Base-by-base conservation (phyloP, 2,888 invertebrate species). In the Anodontia alba region DNA sequence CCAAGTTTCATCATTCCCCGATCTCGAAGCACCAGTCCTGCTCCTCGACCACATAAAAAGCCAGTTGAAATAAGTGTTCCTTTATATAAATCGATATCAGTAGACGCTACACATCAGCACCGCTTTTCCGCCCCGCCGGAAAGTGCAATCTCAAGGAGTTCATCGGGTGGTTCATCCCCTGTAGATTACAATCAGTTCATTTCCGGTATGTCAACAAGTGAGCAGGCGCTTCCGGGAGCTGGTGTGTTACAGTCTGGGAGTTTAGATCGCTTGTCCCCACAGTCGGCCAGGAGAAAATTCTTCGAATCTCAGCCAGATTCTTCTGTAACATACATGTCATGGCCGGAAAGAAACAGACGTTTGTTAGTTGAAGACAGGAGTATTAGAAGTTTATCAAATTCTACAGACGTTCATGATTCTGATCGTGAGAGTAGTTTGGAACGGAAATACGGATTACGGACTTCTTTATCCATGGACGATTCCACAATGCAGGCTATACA, bases 1-100 rank as follows among this genome's bases (percentile, higher is more conserved):
- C 92, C 93, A 12, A 91, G 91, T 78, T 92, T 93, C 85, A 87
- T 93, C 76, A 89, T 93, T 76, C 90, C 92, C 8, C 90, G 92
- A 7, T 89, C 90, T 3, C 80, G 84, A 31, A 83, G 83, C 38
- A 80, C 78, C 26, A 82, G 70, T 54, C 84, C 77, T 23, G 81
- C 69, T 49, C 80, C 73, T 62, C 68, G 74, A 49, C 42, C 49
- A 62, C 51, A 42, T 43, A 62, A 73, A 46, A 82, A 75, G 33
- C 10, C 62, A 67, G 23, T 43, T 31, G 73, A 78, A 69, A 75
- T n/a, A 57, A 68, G 42, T 38, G 87, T 66, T 81, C 88, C n/a
- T 78, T 75, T 90, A 31, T 76, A 87, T 1, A 91, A 90, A 73
- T 89, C 88, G 57, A 80, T 91, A n/a, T 88, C 90, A 10, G 76